Base-by-base conservation (phyloP, 2,797 vertebrate species). In the Rhynchotus rufescens region DNA sequence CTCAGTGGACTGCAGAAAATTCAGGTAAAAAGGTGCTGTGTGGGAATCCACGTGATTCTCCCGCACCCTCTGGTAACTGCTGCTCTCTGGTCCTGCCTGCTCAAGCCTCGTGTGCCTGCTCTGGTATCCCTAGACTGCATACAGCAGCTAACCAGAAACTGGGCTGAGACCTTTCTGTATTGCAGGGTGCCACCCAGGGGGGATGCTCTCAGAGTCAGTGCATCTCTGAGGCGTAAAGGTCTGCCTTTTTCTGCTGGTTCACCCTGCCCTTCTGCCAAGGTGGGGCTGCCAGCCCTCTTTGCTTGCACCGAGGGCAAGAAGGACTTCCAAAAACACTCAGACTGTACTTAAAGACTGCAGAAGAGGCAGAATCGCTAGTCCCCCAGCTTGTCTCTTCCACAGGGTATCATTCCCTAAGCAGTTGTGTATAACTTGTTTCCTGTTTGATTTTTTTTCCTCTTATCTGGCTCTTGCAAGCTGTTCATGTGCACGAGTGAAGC, bases 1-100 rank as follows among this genome's bases (percentile, higher is more conserved):
- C 97, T 99, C 51, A 98, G 97, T 30, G 97, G 96, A 82, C 98
- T 99, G 62, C 98, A 99, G 93, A 98, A 97, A 86, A 98, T 98
- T 14, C 96, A 98, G 98, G 98, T 99, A 90, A 28, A 38, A 61
- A 76, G 10, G 10, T 47, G n/a, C 36, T 28, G 51, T 10, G 30
- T 71, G 36, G 30, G 64, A 4, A 38, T 80, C 38, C 85, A 42
- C 0, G 0, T 2, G 1, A 2, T 38, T 93, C 54, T 68, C 12
- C 32, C 44, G 15, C 40, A 21, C 13, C 32, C 4, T 67, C 16
- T 3, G 1, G 0, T 44, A 54, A 6, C 67, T 61, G 49, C 8
- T 62, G 15, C 12, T 67, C 38, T 32, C 21, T 11, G 32, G 21
- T 7, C 6, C 6, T 5, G 0, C 32, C 59, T n/a, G 9, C 80